Conservation (phyloP, 2,888 invertebrate genomes). For the Amaurobius ferox region DNA sequence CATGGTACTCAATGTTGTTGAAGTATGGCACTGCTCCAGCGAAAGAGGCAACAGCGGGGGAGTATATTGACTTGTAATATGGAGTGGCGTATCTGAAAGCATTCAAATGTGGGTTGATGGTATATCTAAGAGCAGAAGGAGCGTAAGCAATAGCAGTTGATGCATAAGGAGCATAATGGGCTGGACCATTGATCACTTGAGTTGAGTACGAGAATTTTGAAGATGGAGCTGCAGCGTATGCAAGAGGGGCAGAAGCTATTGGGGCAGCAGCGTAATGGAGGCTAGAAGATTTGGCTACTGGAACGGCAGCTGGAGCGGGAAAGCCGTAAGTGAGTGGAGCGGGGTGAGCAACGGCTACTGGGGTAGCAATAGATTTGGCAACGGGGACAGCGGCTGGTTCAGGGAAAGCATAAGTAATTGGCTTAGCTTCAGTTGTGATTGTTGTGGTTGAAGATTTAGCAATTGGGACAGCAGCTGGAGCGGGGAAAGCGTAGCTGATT, state of each 20-base stretch:
- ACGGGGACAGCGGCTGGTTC: conserved; percentile 59
- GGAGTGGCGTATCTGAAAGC: conserved; percentile 22
- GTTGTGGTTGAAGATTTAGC: conserved; percentile 37
- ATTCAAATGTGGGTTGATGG: conserved; percentile 40
- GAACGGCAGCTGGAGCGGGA: conserved; percentile 59
- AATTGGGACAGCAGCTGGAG: conserved; percentile 48
- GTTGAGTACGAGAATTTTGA: conserved; percentile 37
- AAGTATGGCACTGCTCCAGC: conserved; percentile 59
- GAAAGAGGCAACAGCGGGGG: conserved; percentile 59
- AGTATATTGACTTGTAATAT: conserved; percentile 48
- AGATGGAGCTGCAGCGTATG: conserved; percentile 38
- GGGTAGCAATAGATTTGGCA: conserved; percentile 45
- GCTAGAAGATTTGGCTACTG: conserved; percentile 42
- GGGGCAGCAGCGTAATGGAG: conserved; percentile 40
- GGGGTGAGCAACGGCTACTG: conserved; percentile 54
- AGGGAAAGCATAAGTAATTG: conserved; percentile 43
- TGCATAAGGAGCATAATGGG: conserved; percentile 15
- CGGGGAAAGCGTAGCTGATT: conserved; percentile 36
- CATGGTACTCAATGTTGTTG: conserved; percentile 65
- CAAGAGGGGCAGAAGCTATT: conserved; percentile 22
- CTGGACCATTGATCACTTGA: conserved; percentile 15
- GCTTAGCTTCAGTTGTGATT: conserved; percentile 36
- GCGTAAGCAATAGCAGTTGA: conserved; percentile 12
- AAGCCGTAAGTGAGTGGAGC: conserved; percentile 30
- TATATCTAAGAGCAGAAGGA: conserved; percentile 43